Conservation (phyloP, 2,113 vertebrate species). For the Microcebus griseorufus region DNA sequence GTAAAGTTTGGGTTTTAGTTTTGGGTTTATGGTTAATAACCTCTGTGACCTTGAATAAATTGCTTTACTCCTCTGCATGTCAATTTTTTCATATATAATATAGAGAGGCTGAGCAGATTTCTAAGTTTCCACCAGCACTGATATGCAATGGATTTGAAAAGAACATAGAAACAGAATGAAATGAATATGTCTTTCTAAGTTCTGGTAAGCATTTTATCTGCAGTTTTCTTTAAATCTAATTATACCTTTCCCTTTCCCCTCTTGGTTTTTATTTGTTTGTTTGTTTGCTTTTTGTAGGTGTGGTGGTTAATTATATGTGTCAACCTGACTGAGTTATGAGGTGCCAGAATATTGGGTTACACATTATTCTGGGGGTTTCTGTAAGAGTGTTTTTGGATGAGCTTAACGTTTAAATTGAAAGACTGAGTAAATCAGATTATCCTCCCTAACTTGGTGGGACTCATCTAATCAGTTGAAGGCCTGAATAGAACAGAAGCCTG, state of each 20-base stretch:
- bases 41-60: neutral
- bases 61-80: neutral
- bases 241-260: neutral
- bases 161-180: neutral
- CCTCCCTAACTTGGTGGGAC: neutral
- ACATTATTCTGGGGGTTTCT: constrained; percentile 6
- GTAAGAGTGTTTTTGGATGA: neutral
- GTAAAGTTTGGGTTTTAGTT: neutral
- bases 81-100: neutral
- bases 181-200: neutral
- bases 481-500: neutral
- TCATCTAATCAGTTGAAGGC: neutral
- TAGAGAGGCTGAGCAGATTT: neutral
- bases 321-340: neutral
- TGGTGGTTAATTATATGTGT: neutral
- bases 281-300: neutral
- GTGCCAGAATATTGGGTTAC: neutral
- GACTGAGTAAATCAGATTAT: neutral
- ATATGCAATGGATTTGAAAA: neutral
- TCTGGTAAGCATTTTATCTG: neutral
- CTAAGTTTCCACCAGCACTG: neutral
- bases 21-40: neutral
- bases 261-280: neutral
- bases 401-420: neutral
- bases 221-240: neutral